A percentile compares a stretch with the other conserved stretches of the same genome.
These are phyloP conservation scores for Argyra leucocephala DNA, from an alignment of 2,888 invertebrate species.

Conservation along the genomic window DNA sequence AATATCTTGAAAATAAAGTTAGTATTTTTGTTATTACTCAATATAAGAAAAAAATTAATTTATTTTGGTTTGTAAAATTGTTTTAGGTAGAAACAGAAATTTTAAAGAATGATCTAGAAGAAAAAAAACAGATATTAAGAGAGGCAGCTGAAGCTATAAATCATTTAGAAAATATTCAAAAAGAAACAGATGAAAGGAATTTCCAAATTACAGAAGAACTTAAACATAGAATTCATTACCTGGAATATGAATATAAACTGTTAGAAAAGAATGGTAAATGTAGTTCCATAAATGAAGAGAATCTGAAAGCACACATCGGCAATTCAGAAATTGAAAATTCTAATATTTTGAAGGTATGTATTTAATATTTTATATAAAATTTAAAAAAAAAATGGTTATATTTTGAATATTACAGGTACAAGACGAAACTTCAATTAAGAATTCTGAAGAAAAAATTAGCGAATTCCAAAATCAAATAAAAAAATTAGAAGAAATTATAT, in stretches of 20 bases:
- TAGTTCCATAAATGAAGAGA: neutral
- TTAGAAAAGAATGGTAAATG: constrained; percentile 25
- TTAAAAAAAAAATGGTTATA: neutral
- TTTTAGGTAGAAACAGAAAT: constrained; percentile 65
- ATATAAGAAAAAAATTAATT: too few relatives aligned
- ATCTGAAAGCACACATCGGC: constrained; percentile 21
- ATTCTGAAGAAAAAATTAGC: constrained; percentile 34
- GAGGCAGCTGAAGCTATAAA: constrained; percentile 78
- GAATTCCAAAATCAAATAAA: constrained; percentile 29
- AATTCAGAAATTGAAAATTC: neutral
- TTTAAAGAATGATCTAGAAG: constrained; percentile 62
- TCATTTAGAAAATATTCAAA: constrained; percentile 57
- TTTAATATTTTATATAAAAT: neutral
- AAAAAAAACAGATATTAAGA: constrained; percentile 74
- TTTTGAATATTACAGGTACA: constrained; percentile 27
- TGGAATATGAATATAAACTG: constrained; percentile 32
- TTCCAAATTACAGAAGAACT: constrained; percentile 37
- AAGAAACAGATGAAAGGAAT: constrained; percentile 41
- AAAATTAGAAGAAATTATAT: constrained; percentile 34
- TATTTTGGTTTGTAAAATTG: neutral
- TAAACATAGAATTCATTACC: constrained; percentile 36
- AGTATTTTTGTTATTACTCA: constrained; percentile 17
- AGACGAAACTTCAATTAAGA: constrained; percentile 34
- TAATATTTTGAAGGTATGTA: neutral
- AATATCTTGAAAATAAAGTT: constrained; percentile 58